Evolutionary conservation across 2,113 vertebrate genomes (phyloP).

Genomic region (Sigmodon hispidus): DNA sequence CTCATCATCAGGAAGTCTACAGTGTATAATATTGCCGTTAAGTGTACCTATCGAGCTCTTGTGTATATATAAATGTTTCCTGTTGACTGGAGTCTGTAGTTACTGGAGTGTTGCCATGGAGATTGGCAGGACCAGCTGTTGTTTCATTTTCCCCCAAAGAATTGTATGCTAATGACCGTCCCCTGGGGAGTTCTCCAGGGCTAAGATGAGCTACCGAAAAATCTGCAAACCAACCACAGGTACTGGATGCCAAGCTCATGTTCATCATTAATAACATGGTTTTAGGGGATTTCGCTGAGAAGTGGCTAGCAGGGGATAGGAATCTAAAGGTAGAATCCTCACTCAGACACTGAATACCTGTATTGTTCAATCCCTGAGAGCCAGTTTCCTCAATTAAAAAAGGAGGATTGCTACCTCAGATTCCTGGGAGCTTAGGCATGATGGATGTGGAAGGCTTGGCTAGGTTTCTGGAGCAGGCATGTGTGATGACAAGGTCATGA

Average conservation of each 20-base stretch:
- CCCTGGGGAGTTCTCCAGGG: slow-evolving; percentile 69
- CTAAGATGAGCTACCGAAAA: slow-evolving; percentile 71
- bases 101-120: slow-evolving; percentile 89
- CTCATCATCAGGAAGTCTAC: slow-evolving; percentile 23
- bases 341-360: slow-evolving; percentile 29
- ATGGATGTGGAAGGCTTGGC: neutral
- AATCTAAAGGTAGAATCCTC: slow-evolving; percentile 37
- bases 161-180: slow-evolving; percentile 81
- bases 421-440: neutral
- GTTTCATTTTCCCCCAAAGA: slow-evolving; percentile 79
- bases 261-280: slow-evolving; percentile 81
- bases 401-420: neutral
- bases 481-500: neutral
- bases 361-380: slow-evolving; percentile 29
- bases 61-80: slow-evolving; percentile 59
- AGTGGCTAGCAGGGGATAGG: slow-evolving; percentile 64
- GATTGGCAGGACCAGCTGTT: slow-evolving; percentile 88
- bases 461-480: neutral
- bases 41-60: slow-evolving; percentile 34
- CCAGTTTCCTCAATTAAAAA: slow-evolving; percentile 53
- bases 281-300: slow-evolving; percentile 66
- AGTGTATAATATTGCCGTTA: neutral
- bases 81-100: slow-evolving; percentile 78
- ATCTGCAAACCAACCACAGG: slow-evolving; percentile 76
- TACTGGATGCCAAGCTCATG: slow-evolving; percentile 71